A percentile compares a stretch with the other conserved stretches of the same genome.
Evolutionary conservation across 2,113 vertebrate species (phyloP).

Genomic region (Psittacula cyanocephala): DNA sequence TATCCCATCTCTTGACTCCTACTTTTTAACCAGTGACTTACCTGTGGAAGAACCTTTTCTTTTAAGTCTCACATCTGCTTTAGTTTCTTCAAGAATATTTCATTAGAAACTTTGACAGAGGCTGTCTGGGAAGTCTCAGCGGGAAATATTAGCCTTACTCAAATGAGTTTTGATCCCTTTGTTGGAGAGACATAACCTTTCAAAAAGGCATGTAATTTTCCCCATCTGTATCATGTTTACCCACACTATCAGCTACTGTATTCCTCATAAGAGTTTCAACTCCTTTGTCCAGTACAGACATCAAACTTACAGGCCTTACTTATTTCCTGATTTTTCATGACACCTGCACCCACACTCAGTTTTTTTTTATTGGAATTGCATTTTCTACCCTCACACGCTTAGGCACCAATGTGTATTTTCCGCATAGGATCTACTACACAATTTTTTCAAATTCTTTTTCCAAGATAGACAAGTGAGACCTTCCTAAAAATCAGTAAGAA

Average conservation of each 20-base stretch:
- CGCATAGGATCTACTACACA: neutral
- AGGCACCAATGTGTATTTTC: neutral
- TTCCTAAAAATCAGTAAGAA: neutral
- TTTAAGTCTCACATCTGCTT: neutral
- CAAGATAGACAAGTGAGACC: neutral
- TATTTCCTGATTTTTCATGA: neutral
- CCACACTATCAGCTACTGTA: neutral
- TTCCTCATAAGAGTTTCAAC: neutral
- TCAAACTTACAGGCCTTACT: neutral
- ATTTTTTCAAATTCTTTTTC: neutral
- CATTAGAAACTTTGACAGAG: neutral
- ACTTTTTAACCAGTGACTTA: neutral
- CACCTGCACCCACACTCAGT: rapidly evolving
- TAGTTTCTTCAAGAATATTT: neutral
- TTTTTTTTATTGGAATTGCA: neutral
- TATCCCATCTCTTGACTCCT: neutral
- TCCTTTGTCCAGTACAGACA: neutral
- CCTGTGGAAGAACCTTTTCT: neutral
- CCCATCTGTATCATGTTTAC: neutral
- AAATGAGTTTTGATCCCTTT: neutral
- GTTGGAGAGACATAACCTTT: neutral
- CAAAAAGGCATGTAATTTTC: neutral
- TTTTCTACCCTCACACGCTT: neutral
- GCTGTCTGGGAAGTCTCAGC: neutral
- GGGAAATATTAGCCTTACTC: neutral